A percentile compares a stretch with the other conserved stretches of the same genome.
Evolutionary conservation across 2,797 vertebrate species (phyloP).

Genomic region (Pyrocephalus nanus): DNA sequence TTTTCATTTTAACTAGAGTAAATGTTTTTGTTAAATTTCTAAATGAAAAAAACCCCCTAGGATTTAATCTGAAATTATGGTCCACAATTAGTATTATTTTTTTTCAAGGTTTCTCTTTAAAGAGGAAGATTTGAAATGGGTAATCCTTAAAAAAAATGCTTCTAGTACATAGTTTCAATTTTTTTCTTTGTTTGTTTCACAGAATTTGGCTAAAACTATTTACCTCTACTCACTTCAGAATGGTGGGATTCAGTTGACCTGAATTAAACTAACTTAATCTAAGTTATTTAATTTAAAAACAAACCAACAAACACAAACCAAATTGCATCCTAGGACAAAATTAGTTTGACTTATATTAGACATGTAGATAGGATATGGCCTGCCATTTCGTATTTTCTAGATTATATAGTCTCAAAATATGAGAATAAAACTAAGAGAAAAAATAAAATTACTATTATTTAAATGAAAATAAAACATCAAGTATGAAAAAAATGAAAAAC

Average conservation of each 20-base stretch:
- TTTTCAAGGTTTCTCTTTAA: neutral
- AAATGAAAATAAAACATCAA: neutral
- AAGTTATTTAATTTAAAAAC: neutral
- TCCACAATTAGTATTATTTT: neutral
- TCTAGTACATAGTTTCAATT: neutral
- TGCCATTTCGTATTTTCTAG: neutral
- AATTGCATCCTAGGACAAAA: neutral
- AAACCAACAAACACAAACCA: neutral
- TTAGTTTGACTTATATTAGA: neutral
- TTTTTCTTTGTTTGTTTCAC: neutral
- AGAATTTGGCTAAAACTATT: neutral
- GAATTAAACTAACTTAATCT: neutral
- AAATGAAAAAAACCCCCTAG: neutral
- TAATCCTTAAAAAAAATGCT: neutral
- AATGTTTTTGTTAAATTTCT: neutral
- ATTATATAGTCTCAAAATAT: neutral
- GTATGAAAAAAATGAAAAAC: neutral
- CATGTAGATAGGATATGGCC: neutral
- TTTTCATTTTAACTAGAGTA: neutral
- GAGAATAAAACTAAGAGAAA: neutral
- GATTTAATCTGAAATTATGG: neutral
- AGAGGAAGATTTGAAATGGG: neutral
- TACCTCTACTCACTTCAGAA: neutral
- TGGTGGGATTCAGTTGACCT: neutral
- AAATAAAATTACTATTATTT: neutral